phyloP scores from a whole-genome alignment of 2,113 vertebrate species.

The Notarius lentiginosus region DNA sequence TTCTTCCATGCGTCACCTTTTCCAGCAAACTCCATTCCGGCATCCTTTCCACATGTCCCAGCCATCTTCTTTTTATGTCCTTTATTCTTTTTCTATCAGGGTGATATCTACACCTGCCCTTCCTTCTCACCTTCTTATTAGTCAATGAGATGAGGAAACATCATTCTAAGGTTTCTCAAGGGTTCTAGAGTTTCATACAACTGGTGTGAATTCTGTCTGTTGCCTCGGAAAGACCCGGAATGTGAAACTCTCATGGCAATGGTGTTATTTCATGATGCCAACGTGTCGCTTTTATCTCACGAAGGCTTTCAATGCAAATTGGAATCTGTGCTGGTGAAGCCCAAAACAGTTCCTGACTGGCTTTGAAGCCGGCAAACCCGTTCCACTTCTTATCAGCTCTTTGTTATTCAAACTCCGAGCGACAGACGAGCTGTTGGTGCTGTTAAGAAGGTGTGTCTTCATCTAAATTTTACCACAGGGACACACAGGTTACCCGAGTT shows the following conservation, averaged over 20 bases:
- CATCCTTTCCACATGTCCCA: no score
- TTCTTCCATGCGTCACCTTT: no score
- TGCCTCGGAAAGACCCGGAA: background rate
- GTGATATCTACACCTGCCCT: no score
- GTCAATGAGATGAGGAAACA: background rate
- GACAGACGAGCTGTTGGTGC: constrained; percentile 7
- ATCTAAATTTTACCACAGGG: no score
- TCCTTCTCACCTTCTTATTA: no score
- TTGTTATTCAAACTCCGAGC: background rate
- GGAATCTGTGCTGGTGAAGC: background rate
- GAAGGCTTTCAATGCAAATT: constrained; percentile 37
- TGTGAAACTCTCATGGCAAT: background rate
- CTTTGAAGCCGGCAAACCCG: constrained; percentile 19
- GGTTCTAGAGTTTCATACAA: background rate
- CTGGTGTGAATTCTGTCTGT: background rate
- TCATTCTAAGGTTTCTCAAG: background rate
- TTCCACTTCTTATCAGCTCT: constrained; percentile 23
- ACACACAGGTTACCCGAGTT: no score
- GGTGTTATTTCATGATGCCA: background rate
- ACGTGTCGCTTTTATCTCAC: background rate
- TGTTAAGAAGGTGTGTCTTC: background rate
- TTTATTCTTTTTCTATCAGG: no score
- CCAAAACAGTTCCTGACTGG: background rate
- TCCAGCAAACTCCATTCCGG: no score
- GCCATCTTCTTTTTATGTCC: no score